phyloP scores from a whole-genome alignment of 1,140 invertebrate genomes.

The Trichogramma pretiosum region DNA sequence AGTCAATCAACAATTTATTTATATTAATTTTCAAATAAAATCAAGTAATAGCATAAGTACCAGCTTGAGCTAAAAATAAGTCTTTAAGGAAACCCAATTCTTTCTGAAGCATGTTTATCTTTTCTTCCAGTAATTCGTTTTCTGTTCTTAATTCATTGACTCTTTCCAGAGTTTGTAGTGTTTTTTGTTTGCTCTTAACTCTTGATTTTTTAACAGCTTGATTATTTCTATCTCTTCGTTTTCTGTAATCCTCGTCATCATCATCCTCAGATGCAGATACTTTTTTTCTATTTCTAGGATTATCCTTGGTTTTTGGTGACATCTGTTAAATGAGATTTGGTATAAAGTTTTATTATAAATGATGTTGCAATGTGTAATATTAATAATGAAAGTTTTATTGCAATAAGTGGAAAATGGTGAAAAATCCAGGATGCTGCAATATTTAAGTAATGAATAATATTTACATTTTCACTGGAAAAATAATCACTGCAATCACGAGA shows the following conservation, averaged over 20 bases:
- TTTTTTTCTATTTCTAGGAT: conserved; percentile 31
- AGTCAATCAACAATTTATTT: too few relatives aligned
- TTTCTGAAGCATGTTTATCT: conserved; percentile 75
- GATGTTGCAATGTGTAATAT: too few relatives aligned
- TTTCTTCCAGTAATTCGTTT: conserved; percentile 76
- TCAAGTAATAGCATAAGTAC: conserved; percentile 31
- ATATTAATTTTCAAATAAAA: too few relatives aligned
- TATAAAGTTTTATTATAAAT: conserved; percentile 1
- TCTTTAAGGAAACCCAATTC: conserved; percentile 80
- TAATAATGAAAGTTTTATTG: too few relatives aligned
- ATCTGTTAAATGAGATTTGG: conserved; percentile 28
- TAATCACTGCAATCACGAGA: too few relatives aligned
- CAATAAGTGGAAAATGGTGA: too few relatives aligned
- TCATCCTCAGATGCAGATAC: conserved; percentile 49
- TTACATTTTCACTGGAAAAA: too few relatives aligned
- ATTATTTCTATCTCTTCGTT: conserved; percentile 75
- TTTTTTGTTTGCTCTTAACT: conserved; percentile 73
- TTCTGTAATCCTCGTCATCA: conserved; percentile 69
- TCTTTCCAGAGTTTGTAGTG: conserved; percentile 70
- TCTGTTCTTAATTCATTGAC: conserved; percentile 71
- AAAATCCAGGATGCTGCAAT: too few relatives aligned
- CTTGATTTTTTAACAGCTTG: conserved; percentile 83
- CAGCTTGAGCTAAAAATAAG: conserved; percentile 73
- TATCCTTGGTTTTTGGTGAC: conserved; percentile 45
- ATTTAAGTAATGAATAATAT: too few relatives aligned